phyloP scores from a whole-genome alignment of 2,888 invertebrate species.

The Neelides folsomi region DNA sequence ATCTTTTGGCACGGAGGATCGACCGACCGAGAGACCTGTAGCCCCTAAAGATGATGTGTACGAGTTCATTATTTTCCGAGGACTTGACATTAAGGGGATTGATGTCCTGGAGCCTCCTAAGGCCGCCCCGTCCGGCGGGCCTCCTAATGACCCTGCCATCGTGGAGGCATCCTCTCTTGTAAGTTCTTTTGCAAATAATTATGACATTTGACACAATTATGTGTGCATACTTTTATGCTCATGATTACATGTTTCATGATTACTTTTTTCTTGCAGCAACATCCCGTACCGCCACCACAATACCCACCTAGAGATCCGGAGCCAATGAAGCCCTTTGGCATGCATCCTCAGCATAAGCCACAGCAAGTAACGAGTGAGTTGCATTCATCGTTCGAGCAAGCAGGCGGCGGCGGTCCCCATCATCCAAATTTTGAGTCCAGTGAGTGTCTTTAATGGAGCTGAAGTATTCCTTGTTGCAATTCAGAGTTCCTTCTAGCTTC shows the following conservation, averaged over 20 bases:
- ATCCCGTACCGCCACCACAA: constrained; percentile 49
- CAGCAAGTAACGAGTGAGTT: constrained; percentile 17
- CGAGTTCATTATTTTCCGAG: constrained; percentile 95
- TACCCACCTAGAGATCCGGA: too few relatives aligned
- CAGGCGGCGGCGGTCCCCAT: constrained; percentile 11
- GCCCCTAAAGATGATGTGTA: constrained; percentile 95
- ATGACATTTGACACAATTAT: too few relatives aligned
- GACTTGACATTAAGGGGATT: constrained; percentile 97
- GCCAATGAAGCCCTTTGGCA: constrained; percentile 9
- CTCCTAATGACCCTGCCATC: constrained; percentile 96
- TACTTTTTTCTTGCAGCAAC: constrained; percentile 14
- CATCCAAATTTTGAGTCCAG: not conserved
- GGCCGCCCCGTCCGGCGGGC: constrained; percentile 54
- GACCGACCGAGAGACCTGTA: constrained; percentile 87
- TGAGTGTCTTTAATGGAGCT: not conserved
- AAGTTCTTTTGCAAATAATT: constrained; percentile 9
- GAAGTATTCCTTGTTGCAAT: not conserved
- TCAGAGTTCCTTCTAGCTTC: not conserved
- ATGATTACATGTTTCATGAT: not conserved
- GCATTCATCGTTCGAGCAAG: constrained; percentile 12
- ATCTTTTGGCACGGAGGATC: constrained; percentile 97
- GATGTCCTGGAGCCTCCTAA: constrained; percentile 74
- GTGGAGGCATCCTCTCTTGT: constrained; percentile 50
- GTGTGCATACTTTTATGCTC: not conserved
- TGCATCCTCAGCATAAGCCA: constrained; percentile 2